phyloP scores from a whole-genome alignment of 1,140 invertebrate genomes.

The Drosophila nannoptera region DNA sequence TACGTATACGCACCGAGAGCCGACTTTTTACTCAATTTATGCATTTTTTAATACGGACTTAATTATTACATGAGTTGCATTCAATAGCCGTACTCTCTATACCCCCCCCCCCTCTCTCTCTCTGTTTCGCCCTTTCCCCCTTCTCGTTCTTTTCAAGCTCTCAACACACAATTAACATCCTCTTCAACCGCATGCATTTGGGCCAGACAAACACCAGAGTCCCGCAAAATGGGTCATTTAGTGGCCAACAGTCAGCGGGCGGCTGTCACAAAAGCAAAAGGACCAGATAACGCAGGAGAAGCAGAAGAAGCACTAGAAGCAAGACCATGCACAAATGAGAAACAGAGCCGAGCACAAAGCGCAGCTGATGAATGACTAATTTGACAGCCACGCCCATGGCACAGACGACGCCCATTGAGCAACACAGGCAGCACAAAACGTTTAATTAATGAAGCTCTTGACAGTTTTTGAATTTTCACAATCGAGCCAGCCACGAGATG shows the following conservation, averaged over 20 bases:
- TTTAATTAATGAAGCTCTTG: conserved; percentile 69
- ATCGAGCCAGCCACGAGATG: conserved; percentile 25
- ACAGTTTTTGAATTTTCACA: conserved; percentile 63
- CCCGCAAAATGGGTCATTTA: conserved; percentile 4
- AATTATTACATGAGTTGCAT: no score
- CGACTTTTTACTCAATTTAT: not conserved
- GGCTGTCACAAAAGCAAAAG: conserved; percentile 54
- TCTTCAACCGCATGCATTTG: not conserved
- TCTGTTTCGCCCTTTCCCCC: no score
- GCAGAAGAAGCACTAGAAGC: not conserved
- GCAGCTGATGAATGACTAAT: conserved; percentile 70
- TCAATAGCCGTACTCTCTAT: no score
- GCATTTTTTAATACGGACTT: not conserved
- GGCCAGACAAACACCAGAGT: not conserved
- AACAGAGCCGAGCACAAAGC: conserved; percentile 19
- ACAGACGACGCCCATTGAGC: conserved; percentile 45
- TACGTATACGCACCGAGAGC: no score
- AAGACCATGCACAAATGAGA: no score
- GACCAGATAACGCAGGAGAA: not conserved
- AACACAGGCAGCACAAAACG: conserved; percentile 42
- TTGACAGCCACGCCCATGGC: conserved; percentile 48
- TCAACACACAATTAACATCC: not conserved
- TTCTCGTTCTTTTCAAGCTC: not conserved
- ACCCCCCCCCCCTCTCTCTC: no score
- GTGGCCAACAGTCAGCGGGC: conserved; percentile 7